A percentile compares a stretch with the other conserved stretches of the same genome.
phyloP scores from a whole-genome alignment of 2,113 vertebrate genomes.

The Myotis brandtii region DNA sequence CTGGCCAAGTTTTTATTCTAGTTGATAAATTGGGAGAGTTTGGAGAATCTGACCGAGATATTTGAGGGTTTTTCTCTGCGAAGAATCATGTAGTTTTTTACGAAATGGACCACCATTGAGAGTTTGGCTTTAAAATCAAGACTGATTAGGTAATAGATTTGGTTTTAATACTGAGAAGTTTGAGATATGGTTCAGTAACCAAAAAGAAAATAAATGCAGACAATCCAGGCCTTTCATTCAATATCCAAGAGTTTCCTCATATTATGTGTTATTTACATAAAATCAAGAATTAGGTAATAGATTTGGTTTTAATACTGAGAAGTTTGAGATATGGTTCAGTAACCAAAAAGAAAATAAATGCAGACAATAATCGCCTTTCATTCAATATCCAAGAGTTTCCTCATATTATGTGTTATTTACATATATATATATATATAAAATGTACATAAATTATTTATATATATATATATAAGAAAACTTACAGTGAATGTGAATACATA shows the following conservation, averaged over 20 bases:
- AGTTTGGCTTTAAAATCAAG: constrained; percentile 9
- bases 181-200: not conserved
- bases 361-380: not conserved
- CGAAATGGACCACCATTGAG: not conserved
- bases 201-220: not conserved
- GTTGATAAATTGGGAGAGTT: not conserved
- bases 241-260: not conserved
- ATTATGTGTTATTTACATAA: not conserved
- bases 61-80: not conserved
- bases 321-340: not conserved
- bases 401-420: not conserved
- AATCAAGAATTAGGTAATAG: not conserved
- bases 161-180: not conserved
- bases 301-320: constrained; percentile 25
- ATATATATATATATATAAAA: no score
- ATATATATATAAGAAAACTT: no score
- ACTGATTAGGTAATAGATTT: not conserved
- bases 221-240: not conserved
- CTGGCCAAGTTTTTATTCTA: not conserved
- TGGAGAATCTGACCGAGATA: not conserved
- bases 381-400: not conserved
- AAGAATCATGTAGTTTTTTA: not conserved
- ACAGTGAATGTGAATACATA: no score
- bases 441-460: no score
- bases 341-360: not conserved